Evolutionary conservation across 2,888 invertebrate species (phyloP).

Genomic region (Drosophila nr. perissopoda): DNA sequence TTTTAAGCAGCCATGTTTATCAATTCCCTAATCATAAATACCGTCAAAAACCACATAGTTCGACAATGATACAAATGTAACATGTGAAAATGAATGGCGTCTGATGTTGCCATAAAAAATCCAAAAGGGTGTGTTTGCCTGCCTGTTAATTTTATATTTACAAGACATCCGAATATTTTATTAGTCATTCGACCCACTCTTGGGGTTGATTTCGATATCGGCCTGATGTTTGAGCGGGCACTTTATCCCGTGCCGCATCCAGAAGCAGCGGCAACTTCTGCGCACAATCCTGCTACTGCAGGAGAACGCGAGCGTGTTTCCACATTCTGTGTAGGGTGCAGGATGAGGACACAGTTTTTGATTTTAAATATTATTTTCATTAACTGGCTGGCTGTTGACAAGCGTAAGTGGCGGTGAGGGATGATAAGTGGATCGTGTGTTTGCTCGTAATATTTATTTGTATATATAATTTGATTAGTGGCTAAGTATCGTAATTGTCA

Average conservation of each 20-base stretch:
- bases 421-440: constrained; percentile 63
- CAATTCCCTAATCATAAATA: constrained; percentile 39
- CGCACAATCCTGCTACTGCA: constrained; percentile 29
- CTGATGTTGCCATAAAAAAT: neutral
- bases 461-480: constrained; percentile 69
- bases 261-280: constrained; percentile 13
- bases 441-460: constrained; percentile 41
- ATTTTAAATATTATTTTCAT: constrained; percentile 71
- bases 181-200: constrained; percentile 39
- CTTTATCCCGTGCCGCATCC: constrained; percentile 43
- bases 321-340: neutral
- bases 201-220: constrained; percentile 43
- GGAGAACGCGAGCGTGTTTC: constrained; percentile 25
- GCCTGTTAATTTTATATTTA: constrained; percentile 47
- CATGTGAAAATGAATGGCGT: constrained; percentile 45
- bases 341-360: constrained; percentile 45
- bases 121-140: constrained; percentile 34
- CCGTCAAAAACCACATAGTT: constrained; percentile 38
- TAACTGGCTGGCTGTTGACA: constrained; percentile 64
- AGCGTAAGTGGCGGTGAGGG: constrained; percentile 49
- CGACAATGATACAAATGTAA: constrained; percentile 61
- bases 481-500: constrained; percentile 40
- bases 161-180: constrained; percentile 55
- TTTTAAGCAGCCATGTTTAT: constrained; percentile 46
- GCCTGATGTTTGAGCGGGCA: constrained; percentile 8